Percentiles rank a stretch among this genome's conserved stretches.
These are phyloP conservation scores for Leptinotarsa tumamoca DNA, from an alignment of 2,888 invertebrate species.

Conservation along the genomic window DNA sequence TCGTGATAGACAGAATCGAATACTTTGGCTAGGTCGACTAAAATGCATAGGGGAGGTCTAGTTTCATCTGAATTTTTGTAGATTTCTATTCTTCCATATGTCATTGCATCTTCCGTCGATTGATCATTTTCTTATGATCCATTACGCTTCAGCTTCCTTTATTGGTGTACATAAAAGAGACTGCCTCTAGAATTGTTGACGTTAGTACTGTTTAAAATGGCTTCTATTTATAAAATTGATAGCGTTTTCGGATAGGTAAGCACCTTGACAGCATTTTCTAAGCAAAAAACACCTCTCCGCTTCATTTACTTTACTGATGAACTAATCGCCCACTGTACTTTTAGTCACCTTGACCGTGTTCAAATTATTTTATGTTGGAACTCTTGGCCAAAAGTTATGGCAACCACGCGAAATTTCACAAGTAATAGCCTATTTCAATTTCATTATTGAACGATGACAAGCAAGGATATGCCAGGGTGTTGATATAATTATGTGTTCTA, in stretches of 20 bases:
- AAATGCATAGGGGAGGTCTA: too few species aligned
- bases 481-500: not conserved
- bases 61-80: too few species aligned
- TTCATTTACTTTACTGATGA: slow-evolving; percentile 37
- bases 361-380: slow-evolving; percentile 8
- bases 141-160: not conserved
- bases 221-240: slow-evolving; percentile 45
- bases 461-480: not conserved
- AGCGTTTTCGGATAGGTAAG: slow-evolving; percentile 48
- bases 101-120: too few species aligned
- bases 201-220: not conserved
- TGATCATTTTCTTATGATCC: too few species aligned
- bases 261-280: slow-evolving; percentile 51
- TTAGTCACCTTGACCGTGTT: slow-evolving; percentile 18
- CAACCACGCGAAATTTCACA: not conserved
- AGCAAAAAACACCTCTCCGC: slow-evolving; percentile 39
- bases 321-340: slow-evolving; percentile 25
- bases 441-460: slow-evolving; percentile 4
- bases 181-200: not conserved
- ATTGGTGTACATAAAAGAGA: not conserved
- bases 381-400: slow-evolving; percentile 14
- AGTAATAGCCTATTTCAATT: not conserved
- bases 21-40: too few species aligned
- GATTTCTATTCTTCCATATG: too few species aligned
- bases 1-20: too few species aligned